Evolutionary conservation across 2,113 vertebrate genomes (phyloP).

Genomic region (Gracilinanus agilis): DNA sequence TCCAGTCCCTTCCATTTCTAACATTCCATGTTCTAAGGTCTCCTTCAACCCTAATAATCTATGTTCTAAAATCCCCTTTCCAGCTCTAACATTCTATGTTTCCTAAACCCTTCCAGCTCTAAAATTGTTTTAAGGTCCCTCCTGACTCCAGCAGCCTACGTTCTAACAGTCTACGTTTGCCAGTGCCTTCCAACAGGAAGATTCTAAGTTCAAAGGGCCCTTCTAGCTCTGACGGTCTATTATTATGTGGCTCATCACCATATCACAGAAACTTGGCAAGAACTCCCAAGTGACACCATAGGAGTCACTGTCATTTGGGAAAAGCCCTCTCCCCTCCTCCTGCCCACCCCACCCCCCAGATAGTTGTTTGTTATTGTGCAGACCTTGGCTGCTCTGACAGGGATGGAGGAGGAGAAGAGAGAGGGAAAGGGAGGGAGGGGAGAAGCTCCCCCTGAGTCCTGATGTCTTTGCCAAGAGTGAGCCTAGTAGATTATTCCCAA

Average conservation of each 20-base stretch:
- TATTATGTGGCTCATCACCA: neutral
- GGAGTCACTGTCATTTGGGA: neutral
- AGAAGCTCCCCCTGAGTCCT: neutral
- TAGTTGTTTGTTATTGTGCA: neutral
- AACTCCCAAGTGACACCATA: neutral
- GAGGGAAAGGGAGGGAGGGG: neutral
- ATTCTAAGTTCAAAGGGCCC: neutral
- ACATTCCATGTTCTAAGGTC: neutral
- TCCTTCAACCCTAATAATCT: neutral
- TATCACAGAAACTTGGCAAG: neutral
- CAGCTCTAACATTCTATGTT: neutral
- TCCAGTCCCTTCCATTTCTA: neutral
- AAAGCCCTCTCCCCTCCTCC: neutral
- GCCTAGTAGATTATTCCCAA: neutral
- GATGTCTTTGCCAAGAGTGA: neutral
- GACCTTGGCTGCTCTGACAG: neutral
- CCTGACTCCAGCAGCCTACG: neutral
- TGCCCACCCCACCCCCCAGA: neutral
- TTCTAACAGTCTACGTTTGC: neutral
- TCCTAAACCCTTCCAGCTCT: neutral
- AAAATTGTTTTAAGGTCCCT: neutral
- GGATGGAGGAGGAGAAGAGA: neutral
- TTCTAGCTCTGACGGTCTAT: neutral
- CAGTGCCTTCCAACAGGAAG: neutral
- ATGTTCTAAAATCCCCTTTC: neutral